phyloP scores from a whole-genome alignment of 2,113 vertebrate species.

The Saccopteryx bilineata region DNA sequence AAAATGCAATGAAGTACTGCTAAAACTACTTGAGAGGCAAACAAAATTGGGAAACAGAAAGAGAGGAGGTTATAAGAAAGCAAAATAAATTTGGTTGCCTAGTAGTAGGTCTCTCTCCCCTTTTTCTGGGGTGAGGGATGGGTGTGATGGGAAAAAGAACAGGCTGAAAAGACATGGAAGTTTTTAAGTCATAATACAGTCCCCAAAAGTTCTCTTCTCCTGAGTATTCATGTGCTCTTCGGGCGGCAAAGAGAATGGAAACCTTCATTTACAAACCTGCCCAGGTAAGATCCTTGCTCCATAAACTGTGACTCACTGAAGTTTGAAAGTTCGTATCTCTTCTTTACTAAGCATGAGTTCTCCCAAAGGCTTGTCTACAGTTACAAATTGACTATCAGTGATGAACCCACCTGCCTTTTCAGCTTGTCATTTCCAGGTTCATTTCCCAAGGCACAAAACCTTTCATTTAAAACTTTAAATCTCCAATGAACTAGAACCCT shows the following conservation, averaged over 20 bases:
- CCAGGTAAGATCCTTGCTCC: background rate
- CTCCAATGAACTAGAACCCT: background rate
- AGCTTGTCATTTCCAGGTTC: constrained; percentile 36
- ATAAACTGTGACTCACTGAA: background rate
- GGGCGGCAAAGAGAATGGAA: background rate
- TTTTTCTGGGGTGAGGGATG: background rate
- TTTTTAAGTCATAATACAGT: background rate
- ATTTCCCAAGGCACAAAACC: background rate
- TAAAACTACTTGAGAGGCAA: background rate
- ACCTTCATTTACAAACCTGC: background rate
- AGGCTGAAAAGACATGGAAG: background rate
- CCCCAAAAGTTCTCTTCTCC: background rate
- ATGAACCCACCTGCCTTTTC: background rate
- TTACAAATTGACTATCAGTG: background rate
- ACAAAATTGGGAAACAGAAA: background rate
- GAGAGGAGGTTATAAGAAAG: background rate
- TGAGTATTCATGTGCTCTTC: background rate
- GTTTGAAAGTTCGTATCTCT: background rate
- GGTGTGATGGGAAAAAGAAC: background rate
- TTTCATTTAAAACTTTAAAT: constrained; percentile 3
- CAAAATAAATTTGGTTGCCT: background rate
- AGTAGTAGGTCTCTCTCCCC: background rate
- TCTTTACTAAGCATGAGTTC: background rate
- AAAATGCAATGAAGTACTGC: background rate
- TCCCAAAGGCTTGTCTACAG: background rate